Base-by-base conservation (phyloP, 2,888 invertebrate genomes). In the Caenorhabditis japonica region DNA sequence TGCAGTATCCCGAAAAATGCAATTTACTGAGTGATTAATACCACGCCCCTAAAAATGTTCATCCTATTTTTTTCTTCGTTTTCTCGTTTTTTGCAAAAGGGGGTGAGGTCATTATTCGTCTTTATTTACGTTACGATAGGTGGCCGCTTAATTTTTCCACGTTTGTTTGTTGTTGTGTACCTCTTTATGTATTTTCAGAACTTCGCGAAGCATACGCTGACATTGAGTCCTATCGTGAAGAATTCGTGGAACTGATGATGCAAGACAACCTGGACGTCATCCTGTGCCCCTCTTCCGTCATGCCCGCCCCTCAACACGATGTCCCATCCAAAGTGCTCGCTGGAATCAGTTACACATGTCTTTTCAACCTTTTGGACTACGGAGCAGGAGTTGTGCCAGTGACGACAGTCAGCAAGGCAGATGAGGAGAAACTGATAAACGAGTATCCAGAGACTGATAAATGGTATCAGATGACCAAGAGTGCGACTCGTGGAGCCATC, bases 291-390 rank as follows among this genome's bases (percentile, higher is more conserved):
- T 70, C 77, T 3, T 66, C 60, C 15, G 51, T 70, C 21, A 70
- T 70, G 64, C 69, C 75, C 33, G 70, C 84, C 10, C 78, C 82
- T 13, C 77, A 80, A 43, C 83, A 83, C 55, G 74, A 81, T 21
- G 71, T 76, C 34, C 81, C 82, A 10, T 68, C 77, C 1, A 66
- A 79, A 59, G 68, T 85, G n/a, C 61, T 79, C 23, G 69, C 80
- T 7, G 86, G 82, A 5, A 75, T 77, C 34, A 82, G 79, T 38
- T 87, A 85, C 76, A 88, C 87, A 1, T 74, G 80, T n/a, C 52
- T 88, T 30, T 88, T 75, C 79, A 88, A 88, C 58, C 61, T 86
- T 13, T 75, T 88, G 10, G 87, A 89, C 76, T 88, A 84, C 46
- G 88, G 88, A 5, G 86, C 85, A 30, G 73, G 66, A 19, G 83